Conservation (phyloP, 1,140 invertebrate genomes). For the Sminthurinus signatus region DNA sequence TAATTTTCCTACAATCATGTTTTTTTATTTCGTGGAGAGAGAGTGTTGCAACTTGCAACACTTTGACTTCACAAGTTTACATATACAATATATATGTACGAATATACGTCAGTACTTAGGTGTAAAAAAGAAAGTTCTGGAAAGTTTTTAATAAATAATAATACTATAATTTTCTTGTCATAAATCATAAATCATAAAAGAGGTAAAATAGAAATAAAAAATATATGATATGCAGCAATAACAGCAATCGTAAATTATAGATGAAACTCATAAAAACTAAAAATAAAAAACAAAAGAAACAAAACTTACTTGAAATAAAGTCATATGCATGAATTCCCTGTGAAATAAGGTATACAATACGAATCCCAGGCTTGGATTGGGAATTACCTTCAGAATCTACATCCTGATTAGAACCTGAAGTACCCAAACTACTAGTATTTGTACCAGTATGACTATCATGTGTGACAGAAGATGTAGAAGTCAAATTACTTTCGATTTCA, state of each 20-base stretch:
- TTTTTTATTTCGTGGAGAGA: too few species aligned
- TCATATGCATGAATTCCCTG: constrained; percentile 59
- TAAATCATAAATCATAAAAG: not conserved
- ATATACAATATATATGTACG: too few species aligned
- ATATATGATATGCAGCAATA: too few species aligned
- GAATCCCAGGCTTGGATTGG: constrained; percentile 47
- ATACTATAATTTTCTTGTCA: too few species aligned
- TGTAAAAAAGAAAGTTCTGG: too few species aligned
- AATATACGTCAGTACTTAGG: too few species aligned
- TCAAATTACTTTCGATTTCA: too few species aligned
- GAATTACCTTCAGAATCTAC: constrained; percentile 7
- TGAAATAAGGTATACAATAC: constrained; percentile 56
- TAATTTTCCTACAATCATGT: not conserved
- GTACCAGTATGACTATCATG: constrained; percentile 9
- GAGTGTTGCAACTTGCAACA: too few species aligned
- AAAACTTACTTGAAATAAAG: constrained; percentile 55
- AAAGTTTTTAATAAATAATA: too few species aligned
- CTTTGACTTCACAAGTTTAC: too few species aligned
- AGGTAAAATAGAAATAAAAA: not conserved
- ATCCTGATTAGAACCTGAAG: not conserved
- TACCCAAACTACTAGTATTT: constrained; percentile 8
- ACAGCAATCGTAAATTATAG: not conserved
- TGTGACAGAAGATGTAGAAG: not conserved
- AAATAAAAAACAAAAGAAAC: constrained; percentile 11
- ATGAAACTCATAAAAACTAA: not conserved